phyloP scores from a whole-genome alignment of 2,888 invertebrate genomes.

The Thereva nobilitata region DNA sequence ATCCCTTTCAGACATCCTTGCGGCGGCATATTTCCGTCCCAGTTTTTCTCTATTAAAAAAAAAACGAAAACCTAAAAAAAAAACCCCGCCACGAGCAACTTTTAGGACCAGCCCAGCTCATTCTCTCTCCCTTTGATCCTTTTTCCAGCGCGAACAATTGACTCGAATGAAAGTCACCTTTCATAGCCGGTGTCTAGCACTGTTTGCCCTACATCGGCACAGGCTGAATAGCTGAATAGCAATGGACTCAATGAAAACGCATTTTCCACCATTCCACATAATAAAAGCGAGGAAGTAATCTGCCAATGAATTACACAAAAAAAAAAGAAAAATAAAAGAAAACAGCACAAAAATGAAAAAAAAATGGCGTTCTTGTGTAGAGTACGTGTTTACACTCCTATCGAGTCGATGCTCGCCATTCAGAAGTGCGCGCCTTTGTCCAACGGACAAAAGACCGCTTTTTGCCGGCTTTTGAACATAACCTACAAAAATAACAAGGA shows the following conservation, averaged over 20 bases:
- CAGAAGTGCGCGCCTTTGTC: conserved; percentile 33
- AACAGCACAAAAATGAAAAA: conserved; percentile 8
- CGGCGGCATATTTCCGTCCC: neutral
- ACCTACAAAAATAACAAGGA: conserved; percentile 31
- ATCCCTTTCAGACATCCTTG: conserved; percentile 3
- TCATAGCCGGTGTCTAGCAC: conserved; percentile 5
- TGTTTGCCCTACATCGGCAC: conserved; percentile 17
- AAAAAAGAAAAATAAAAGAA: conserved; percentile 31
- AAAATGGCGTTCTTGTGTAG: conserved; percentile 32
- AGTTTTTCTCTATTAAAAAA: neutral
- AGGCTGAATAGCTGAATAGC: conserved; percentile 8
- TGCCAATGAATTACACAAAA: conserved; percentile 12
- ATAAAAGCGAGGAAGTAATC: conserved; percentile 30
- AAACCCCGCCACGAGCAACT: conserved; percentile 8
- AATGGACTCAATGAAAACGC: conserved; percentile 18
- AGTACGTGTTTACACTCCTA: conserved; percentile 20
- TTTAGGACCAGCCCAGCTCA: conserved; percentile 17
- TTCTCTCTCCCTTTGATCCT: conserved; percentile 24
- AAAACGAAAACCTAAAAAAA: conserved; percentile 17
- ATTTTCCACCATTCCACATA: conserved; percentile 18
- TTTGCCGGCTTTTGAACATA: conserved; percentile 30
- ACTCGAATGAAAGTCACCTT: conserved; percentile 29
- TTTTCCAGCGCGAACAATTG: conserved; percentile 27
- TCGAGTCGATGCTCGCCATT: conserved; percentile 27
- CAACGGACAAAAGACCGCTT: conserved; percentile 32